Base-by-base conservation (phyloP, 2,797 vertebrate genomes). In the Melanotaenia parkinsoni region DNA sequence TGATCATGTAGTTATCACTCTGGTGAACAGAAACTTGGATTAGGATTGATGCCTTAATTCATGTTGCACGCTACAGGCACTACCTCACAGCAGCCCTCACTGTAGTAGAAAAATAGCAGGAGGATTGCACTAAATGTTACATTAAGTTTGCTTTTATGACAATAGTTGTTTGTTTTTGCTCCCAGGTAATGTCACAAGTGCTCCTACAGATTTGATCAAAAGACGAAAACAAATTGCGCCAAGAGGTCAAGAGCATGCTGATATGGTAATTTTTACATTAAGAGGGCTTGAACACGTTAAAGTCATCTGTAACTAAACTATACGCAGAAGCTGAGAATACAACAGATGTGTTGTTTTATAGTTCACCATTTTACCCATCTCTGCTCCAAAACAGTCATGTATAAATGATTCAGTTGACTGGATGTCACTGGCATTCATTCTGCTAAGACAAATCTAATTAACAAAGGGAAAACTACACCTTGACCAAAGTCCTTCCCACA, bases 1-100 rank as follows among this genome's bases (percentile, higher is more conserved):
- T 85, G 93, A 98, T 80, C 82, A 86, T 0, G 91, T 95, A 24
- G 32, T 96, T 67, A 96, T 98, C 77, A 95, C 92, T 70, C 89
- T 98, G 79, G 7, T 94, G 85, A 94, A 10, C 45, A 58, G 12
- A 61, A 58, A 59, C 47, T 30, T 38, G n/a, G 2, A 57, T 62
- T 53, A 47, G 24, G 24, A 14, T 43, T 35, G 20, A 70, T 76
- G 53, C 72, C 61, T 59, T 77, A 11, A 69, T 56, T 65, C 10
- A 51, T 24, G 13, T n/a, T 60, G 6, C 16, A 61, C 45, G 18
- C 50, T 67, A 5, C 32, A 77, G 14, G 2, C 35, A 74, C 28
- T 20, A 51, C 58, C 35, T 59, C 9, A 63, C 62, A 22, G 33
- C 38, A 76, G 22, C 22, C 43, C 30, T 57, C 40, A 65, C 6